Evolutionary conservation across 2,113 vertebrate species (phyloP), one percentile per base, ranked within the genome.

Genomic region (Podarcis muralis): DNA sequence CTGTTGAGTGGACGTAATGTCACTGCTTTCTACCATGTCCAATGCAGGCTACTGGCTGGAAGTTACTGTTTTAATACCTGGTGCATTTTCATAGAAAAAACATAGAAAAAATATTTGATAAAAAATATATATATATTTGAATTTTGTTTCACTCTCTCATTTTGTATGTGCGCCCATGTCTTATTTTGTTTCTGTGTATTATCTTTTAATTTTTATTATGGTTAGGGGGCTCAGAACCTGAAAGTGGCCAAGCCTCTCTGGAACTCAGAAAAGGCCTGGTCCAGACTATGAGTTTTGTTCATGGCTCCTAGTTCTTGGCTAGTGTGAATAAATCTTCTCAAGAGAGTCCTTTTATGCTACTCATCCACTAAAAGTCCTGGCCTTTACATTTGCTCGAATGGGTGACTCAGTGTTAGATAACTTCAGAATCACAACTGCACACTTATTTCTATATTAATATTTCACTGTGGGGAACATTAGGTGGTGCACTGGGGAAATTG

Each of bases 1-100:
- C 91, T 72, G 86, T 22, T 59, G 77, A 91, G 89, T 83, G 77
- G 30, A 40, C 5, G 72, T 18, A n/a, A 35, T 68, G 15, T 4
- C n/a, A n/a, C n/a, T 83, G n/a, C 22, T 66, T 59, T 66, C 37
- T 65, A 57, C 4, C 12, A n/a, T 66, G 4, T 20, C 23, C 6
- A 71, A 62, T n/a, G 69, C 25, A 74, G n/a, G 37, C 13, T 16
- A 83, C 20, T 53, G 15, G 5, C 68, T 72, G 4, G n/a, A 37
- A 40, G 66, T 35, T 72, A 87, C n/a, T 30, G 66, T n/a, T 87
- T 87, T 62, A 27, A 30, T 62, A 62, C 12, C 48, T 53, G 48
- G 48, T 53, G 48, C 48, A 53, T 11, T 53, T 53, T 11, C 48
- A 53, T 53, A 53, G 48, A 53, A 53, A 53, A 48, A n/a, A n/a